Evolutionary conservation across 2,113 vertebrate species (phyloP), one percentile per base, ranked within the genome.

Genomic region (Pseudorectes ferrugineus): DNA sequence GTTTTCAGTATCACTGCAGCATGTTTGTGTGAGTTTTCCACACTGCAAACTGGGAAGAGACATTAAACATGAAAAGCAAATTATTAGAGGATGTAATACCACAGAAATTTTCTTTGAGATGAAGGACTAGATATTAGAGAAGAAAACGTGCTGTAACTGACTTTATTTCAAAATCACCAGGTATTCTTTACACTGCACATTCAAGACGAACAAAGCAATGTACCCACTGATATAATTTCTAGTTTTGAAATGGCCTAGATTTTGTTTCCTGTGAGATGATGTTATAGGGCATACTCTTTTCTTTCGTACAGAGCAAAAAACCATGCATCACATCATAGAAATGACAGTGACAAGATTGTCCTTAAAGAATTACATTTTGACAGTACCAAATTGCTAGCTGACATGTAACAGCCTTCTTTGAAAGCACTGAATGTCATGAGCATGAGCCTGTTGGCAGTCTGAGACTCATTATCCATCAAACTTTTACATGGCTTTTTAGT

Each of bases 321-420:
- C 0, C 26, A n/a, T 9, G 13, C 1, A 6, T 7, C 51, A 38
- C 15, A 19, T 40, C 6, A 24, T 1, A 42, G 25, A 80, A 85
- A 62, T 49, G 9, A 15, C 9, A 75, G 35, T 3, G 26, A 20
- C 20, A 36, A 42, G 25, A 21, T 21, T 40, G 36, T 42, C 14
- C 38, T 43, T 42, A 35, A 59, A 51, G 21, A 88, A 46, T 12
- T 19, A 3, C 28, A 43, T 38, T 70, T 45, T 75, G 45, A 77
- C 14, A 42, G 54, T 42, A 36, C 3, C 22, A 36, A 48, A 73
- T 11, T 40, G 12, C 33, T 13, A 54, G 23, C 22, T 36, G 71
- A 35, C 36, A 57, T 1, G 0, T 66, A 52, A 78, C 5, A 77
- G 23, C 16, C 52, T 40, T 24, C 40, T 66, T 26, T 63, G 51